Percentiles rank a stretch among this genome's conserved stretches.
These are phyloP conservation scores for Nibea albiflora DNA, from an alignment of 2,113 vertebrate species.

Conservation along the genomic window DNA sequence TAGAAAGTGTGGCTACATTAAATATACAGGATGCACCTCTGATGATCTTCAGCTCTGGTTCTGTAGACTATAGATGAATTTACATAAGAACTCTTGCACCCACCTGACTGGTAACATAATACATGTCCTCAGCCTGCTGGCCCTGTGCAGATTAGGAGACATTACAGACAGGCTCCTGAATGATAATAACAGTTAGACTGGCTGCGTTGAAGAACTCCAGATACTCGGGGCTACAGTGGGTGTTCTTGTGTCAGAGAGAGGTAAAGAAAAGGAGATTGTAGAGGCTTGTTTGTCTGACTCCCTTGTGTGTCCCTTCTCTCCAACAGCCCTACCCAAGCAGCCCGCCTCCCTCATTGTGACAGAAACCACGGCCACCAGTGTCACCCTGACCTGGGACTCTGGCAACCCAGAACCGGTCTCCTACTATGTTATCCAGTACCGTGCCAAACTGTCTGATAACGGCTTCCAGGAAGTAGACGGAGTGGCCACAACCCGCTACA, in stretches of 20 bases:
- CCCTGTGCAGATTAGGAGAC: background rate
- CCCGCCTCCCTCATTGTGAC: slow-evolving; percentile 92
- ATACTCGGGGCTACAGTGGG: background rate
- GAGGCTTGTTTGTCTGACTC: slow-evolving; percentile 11
- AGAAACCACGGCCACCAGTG: slow-evolving; percentile 97
- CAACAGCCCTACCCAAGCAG: slow-evolving; percentile 92
- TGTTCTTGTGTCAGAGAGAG: slow-evolving; percentile 10
- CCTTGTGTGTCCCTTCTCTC: background rate
- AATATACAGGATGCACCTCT: background rate
- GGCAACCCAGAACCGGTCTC: slow-evolving; percentile 94
- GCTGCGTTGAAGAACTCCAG: background rate
- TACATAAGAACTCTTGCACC: background rate
- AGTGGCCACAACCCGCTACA: slow-evolving; percentile 98
- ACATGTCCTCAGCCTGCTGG: background rate
- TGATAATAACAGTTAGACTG: slow-evolving; percentile 20
- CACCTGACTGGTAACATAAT: slow-evolving; percentile 12
- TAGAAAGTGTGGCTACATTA: background rate
- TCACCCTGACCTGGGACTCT: slow-evolving; percentile 97
- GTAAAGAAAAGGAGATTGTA: background rate
- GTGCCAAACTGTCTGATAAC: slow-evolving; percentile 82
- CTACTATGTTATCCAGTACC: slow-evolving; percentile 97
- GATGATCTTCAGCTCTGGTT: background rate
- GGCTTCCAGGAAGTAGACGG: slow-evolving; percentile 96
- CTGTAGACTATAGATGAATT: background rate
- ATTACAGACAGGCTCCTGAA: slow-evolving; percentile 6